Conservation (phyloP, 2,797 vertebrate genomes). For the Silurus aristotelis region DNA sequence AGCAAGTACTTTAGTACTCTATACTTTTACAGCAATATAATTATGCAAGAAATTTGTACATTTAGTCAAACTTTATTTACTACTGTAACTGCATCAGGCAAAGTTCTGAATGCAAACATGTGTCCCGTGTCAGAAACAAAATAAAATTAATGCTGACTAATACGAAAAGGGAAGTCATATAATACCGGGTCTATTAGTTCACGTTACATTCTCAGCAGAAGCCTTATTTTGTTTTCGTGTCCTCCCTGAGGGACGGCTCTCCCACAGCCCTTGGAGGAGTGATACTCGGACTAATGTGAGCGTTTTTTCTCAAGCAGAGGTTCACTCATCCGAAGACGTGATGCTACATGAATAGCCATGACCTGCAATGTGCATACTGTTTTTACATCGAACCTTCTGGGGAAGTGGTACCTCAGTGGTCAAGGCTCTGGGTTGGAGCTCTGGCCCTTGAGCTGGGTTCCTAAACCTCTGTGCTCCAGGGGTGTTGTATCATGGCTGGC, state of each 20-base stretch:
- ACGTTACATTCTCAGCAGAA: conserved; percentile 41
- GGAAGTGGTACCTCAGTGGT: no score
- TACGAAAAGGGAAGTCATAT: conserved; percentile 29
- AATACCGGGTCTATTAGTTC: conserved; percentile 31
- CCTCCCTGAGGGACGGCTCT: conserved; percentile 32
- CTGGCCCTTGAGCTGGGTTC: no score
- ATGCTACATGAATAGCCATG: not conserved
- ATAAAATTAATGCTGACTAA: conserved; percentile 42
- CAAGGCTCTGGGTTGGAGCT: no score
- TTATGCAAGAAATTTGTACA: no score
- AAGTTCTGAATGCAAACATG: not conserved
- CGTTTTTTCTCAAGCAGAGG: not conserved
- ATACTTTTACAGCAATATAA: no score
- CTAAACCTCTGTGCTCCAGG: no score
- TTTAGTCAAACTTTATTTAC: no score
- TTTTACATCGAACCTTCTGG: no score
- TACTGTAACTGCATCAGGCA: not conserved
- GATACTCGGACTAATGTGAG: not conserved
- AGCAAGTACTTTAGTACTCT: no score
- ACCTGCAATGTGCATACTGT: not conserved
- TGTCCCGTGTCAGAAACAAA: conserved; percentile 1
- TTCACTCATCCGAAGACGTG: not conserved
- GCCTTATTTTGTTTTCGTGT: conserved; percentile 45
- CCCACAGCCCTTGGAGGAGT: conserved; percentile 17
- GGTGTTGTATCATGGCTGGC: no score